phyloP scores from a whole-genome alignment of 35 echinoderm and acorn worm genomes.

The Patiria miniata region DNA sequence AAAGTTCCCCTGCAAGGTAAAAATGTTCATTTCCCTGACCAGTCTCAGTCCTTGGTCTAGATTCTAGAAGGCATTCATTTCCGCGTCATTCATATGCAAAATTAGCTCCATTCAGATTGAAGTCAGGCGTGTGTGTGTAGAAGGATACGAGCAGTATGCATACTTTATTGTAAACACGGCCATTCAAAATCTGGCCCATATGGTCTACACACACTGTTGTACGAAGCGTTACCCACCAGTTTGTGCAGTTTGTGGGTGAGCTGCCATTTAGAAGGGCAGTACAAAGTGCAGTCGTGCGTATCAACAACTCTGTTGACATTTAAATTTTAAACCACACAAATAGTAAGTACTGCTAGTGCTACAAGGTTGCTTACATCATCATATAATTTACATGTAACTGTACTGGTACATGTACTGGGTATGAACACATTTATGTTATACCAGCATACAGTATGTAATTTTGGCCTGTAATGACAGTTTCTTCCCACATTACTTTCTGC shows the following conservation, averaged over 20 bases:
- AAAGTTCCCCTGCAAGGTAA: too few species aligned
- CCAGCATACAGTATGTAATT: background rate
- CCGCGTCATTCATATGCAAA: too few species aligned
- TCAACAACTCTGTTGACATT: constrained; percentile 13
- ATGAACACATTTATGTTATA: background rate
- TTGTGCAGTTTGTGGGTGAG: background rate
- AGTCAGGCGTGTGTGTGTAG: too few species aligned
- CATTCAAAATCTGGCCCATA: background rate
- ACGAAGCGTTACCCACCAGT: background rate
- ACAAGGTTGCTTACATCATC: background rate
- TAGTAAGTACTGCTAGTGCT: background rate
- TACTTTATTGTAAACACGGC: background rate
- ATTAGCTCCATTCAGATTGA: too few species aligned
- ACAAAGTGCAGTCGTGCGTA: constrained; percentile 4
- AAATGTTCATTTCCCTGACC: too few species aligned
- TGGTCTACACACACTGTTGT: background rate
- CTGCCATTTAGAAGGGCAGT: background rate
- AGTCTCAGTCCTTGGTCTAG: too few species aligned
- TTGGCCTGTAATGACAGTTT: background rate
- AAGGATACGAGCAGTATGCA: too few species aligned
- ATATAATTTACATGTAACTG: background rate
- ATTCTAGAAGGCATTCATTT: too few species aligned
- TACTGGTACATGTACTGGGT: background rate
- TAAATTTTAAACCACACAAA: constrained; percentile 18
- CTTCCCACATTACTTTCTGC: too few species aligned